Base-by-base conservation (phyloP, 2,888 invertebrate genomes). In the Diloba caeruleocephala region DNA sequence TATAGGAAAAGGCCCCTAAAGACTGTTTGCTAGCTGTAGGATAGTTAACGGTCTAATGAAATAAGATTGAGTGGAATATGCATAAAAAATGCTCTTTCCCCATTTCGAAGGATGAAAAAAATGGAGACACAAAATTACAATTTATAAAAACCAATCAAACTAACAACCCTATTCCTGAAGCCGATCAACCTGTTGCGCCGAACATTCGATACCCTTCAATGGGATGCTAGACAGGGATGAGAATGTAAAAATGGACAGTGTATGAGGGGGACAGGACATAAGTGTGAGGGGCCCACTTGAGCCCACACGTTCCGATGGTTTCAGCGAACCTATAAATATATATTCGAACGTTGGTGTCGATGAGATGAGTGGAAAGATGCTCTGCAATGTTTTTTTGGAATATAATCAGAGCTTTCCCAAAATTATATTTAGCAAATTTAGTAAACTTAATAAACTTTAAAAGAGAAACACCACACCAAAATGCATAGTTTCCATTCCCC, bases 141-240 rank as follows among this genome's bases (percentile, higher is more conserved):
- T 31, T 0, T 33, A 51, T 54, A 23, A 29, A 79, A 89, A 87
- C 77, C 88, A 76, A 90, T 90, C 87, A 82, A 75, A 76, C 59
- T 65, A 78, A 3, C 91, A 92, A 71, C 93, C 92, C 93, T 93
- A 83, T 75, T 78, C 66, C 78, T 76, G 82, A 85, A 89, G 78
- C 87, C 92, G 87, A 92, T 92, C 80, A 73, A 91, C 92, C 87
- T 93, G 92, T 93, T 93, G 92, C 92, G 81, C 81, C 81, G 84
- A 92, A 89, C 87, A 88, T 92, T 93, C 92, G 93, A 93, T 93
- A 90, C 87, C 89, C 88, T 92, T 90, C 92, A 90, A 92, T 92
- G 92, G 90, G 78, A 85, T 78, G 82, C 54, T 49, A 53, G 78
- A 89, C 29, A 52, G 73, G 73, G 88, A 86, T 23, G 53, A 58